Evolutionary conservation across 2,113 vertebrate genomes (phyloP).

Genomic region (Melozone crissalis): DNA sequence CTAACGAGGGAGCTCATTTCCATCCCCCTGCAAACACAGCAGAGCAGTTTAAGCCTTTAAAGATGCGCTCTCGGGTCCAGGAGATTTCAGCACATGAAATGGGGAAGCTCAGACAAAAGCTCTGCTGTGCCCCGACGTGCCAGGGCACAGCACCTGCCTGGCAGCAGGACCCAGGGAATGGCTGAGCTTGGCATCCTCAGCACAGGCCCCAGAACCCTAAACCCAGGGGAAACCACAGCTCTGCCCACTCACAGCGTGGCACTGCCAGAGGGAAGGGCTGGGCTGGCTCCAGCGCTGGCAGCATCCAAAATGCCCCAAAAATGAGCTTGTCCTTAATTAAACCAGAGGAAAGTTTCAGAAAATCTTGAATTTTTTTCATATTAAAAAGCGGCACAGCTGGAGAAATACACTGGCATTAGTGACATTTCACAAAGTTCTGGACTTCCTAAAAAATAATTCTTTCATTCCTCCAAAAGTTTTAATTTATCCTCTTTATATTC

Average conservation of each 20-base stretch:
- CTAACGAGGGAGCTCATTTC: conserved; percentile 4
- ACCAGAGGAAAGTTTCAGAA: neutral
- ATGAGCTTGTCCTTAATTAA: rapidly evolving
- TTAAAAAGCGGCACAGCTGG: neutral
- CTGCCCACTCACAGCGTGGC: neutral
- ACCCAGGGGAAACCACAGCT: neutral
- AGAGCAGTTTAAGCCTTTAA: neutral
- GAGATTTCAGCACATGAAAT: neutral
- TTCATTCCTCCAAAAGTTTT: neutral
- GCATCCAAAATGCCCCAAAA: rapidly evolving
- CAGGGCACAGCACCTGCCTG: neutral
- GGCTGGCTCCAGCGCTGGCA: neutral
- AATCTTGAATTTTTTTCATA: rapidly evolving
- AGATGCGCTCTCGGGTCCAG: neutral
- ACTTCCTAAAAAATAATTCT: neutral
- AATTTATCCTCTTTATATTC: neutral
- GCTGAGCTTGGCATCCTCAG: neutral
- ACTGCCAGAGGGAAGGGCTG: neutral
- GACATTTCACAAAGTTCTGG: neutral
- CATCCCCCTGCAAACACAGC: neutral
- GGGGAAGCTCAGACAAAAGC: conserved; percentile 3
- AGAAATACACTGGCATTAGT: neutral
- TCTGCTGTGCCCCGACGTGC: neutral
- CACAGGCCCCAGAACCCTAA: neutral
- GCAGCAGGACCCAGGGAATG: neutral